These are phyloP conservation scores for Guaruba guarouba DNA, from an alignment of 2,113 vertebrate species.

Conservation along the genomic window DNA sequence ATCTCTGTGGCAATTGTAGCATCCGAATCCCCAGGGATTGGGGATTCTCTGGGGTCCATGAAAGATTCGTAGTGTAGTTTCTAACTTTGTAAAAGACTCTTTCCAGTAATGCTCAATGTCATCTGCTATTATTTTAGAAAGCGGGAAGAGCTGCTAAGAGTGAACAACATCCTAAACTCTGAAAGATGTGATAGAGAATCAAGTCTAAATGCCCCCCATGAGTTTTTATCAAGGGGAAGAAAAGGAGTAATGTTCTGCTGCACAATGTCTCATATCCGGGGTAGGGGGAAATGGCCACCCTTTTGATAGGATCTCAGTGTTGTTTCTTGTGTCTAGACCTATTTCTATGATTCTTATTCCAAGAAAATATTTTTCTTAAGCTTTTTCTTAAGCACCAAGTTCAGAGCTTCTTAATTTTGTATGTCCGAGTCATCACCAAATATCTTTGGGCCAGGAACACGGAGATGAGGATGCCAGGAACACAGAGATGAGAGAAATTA, in stretches of 20 bases:
- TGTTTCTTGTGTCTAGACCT: background rate
- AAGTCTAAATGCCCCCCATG: background rate
- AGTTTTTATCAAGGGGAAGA: background rate
- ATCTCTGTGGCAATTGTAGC: background rate
- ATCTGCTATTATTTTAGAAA: background rate
- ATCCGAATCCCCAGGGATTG: background rate
- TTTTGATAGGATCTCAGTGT: background rate
- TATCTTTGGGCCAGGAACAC: background rate
- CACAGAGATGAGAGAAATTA: background rate
- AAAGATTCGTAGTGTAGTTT: background rate
- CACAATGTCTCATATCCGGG: background rate
- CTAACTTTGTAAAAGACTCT: background rate
- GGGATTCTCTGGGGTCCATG: background rate
- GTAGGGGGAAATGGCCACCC: background rate
- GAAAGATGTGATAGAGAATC: background rate
- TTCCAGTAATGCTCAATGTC: background rate
- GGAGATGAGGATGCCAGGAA: background rate
- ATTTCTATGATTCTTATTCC: background rate
- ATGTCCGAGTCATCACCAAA: background rate
- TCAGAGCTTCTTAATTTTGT: background rate
- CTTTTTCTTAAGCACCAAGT: background rate
- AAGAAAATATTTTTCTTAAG: background rate
- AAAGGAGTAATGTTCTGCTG: background rate
- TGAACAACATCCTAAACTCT: background rate
- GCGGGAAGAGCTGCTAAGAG: background rate